A percentile compares a stretch with the other conserved stretches of the same genome.
These are phyloP conservation scores for Anguilla obscura DNA, from an alignment of 2,797 vertebrate genomes.

Conservation along the genomic window DNA sequence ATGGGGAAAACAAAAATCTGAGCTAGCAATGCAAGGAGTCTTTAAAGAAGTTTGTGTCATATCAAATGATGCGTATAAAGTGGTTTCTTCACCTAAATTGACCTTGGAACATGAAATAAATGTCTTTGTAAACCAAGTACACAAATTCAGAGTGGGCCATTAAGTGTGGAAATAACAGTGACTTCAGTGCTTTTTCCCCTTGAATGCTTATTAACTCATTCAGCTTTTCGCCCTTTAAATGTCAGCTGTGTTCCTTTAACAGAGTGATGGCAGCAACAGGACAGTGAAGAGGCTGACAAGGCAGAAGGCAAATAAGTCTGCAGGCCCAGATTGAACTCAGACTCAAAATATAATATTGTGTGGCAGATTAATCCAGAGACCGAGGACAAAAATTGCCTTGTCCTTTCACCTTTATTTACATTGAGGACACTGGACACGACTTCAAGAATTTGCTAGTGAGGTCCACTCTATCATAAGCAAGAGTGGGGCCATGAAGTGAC, in stretches of 20 bases:
- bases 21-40: background rate
- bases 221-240: conserved; percentile 4
- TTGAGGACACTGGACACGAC: background rate
- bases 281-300: background rate
- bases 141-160: background rate
- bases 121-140: background rate
- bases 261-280: conserved; percentile 5
- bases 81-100: background rate
- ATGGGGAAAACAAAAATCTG: conserved; percentile 13
- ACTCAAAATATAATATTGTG: conserved; percentile 14
- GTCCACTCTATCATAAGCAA: background rate
- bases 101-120: background rate
- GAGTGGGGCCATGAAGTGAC: background rate
- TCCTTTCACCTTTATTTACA: conserved; percentile 35
- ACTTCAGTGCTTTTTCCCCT: background rate
- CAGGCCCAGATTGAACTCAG: background rate
- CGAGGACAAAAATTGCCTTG: conserved; percentile 20
- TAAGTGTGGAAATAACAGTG: background rate
- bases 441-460: background rate
- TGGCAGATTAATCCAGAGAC: conserved; percentile 30
- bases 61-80: conserved; percentile 2
- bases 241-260: background rate
- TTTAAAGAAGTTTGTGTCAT: background rate
- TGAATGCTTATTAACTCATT: conserved; percentile 6
- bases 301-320: background rate